These are phyloP conservation scores for Bujurquina vittata DNA, from an alignment of 2,113 vertebrate genomes.

Conservation along the genomic window DNA sequence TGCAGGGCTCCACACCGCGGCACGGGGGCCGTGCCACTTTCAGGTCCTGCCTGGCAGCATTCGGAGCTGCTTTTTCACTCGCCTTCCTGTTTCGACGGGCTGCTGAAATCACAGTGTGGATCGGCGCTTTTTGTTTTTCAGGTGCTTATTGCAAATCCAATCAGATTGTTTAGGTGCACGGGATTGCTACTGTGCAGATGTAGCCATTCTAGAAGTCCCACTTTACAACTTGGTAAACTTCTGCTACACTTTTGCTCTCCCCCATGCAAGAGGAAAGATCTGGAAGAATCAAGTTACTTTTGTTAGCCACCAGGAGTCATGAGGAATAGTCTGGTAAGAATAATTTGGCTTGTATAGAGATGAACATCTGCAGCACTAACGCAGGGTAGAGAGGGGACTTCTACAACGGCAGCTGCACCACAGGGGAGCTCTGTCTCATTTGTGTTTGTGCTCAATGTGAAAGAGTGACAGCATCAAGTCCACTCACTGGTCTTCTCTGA, in stretches of 20 bases:
- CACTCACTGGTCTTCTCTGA: constrained; percentile 32
- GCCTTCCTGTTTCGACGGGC: constrained; percentile 23
- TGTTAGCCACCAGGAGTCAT: constrained; percentile 38
- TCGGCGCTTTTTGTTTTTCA: constrained; percentile 68
- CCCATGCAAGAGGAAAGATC: constrained; percentile 14
- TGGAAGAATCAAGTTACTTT: constrained; percentile 62
- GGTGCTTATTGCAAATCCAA: constrained; percentile 73
- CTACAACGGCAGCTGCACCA: constrained; percentile 58
- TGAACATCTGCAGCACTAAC: constrained; percentile 50
- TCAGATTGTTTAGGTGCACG: constrained; percentile 59
- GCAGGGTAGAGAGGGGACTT: constrained; percentile 51
- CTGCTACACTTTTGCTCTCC: constrained; percentile 70
- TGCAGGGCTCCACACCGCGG: constrained; percentile 37
- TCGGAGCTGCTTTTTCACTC: neutral
- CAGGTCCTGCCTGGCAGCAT: constrained; percentile 16
- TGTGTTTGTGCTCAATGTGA: constrained; percentile 50
- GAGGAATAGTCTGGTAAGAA: constrained; percentile 40
- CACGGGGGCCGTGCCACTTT: constrained; percentile 21
- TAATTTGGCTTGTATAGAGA: constrained; percentile 51
- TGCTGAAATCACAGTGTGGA: constrained; percentile 81
- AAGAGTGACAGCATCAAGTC: constrained; percentile 49
- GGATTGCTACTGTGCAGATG: constrained; percentile 68
- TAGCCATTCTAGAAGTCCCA: constrained; percentile 63
- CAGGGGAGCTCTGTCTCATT: constrained; percentile 19
- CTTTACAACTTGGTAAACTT: constrained; percentile 43